These are phyloP conservation scores for Lepidochitona cinerea DNA, from an alignment of 2,888 invertebrate species.

Conservation along the genomic window DNA sequence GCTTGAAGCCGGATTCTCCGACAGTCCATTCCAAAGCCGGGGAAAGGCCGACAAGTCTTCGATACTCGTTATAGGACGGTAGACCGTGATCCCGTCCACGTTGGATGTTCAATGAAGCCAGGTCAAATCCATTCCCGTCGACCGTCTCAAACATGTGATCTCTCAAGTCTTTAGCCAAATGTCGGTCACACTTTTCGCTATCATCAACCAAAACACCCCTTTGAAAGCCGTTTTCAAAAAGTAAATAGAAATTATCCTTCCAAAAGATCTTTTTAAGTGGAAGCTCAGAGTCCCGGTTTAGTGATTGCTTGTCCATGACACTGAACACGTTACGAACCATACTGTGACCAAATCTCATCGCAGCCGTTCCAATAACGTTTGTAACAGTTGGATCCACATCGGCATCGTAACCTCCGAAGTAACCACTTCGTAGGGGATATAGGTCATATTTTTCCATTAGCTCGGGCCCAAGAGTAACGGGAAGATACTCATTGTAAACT, in stretches of 20 bases:
- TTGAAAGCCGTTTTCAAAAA: not conserved
- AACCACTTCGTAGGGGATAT: not conserved
- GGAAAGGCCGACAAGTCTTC: not conserved
- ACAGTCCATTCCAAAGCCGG: not conserved
- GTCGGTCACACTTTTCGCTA: not conserved
- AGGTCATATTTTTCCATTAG: not conserved
- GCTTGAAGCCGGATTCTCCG: not conserved
- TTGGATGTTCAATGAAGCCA: conserved; percentile 2
- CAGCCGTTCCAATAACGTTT: conserved; percentile 56
- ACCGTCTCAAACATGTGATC: conserved; percentile 1
- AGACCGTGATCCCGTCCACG: conserved; percentile 3
- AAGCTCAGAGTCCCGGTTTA: not conserved
- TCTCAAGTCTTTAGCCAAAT: not conserved
- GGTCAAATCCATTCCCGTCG: not conserved
- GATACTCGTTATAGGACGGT: not conserved
- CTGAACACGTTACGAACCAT: conserved; percentile 29
- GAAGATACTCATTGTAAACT: conserved; percentile 23
- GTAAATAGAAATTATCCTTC: not conserved
- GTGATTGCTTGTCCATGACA: not conserved
- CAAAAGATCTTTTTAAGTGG: not conserved
- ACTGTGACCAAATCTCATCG: conserved; percentile 56
- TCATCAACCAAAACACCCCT: not conserved
- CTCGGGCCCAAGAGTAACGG: not conserved
- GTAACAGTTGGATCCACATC: conserved; percentile 46
- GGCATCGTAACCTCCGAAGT: not conserved